Evolutionary conservation across 2,113 vertebrate species (phyloP), one percentile per base, ranked within the genome.

Genomic region (Gambusia affinis): DNA sequence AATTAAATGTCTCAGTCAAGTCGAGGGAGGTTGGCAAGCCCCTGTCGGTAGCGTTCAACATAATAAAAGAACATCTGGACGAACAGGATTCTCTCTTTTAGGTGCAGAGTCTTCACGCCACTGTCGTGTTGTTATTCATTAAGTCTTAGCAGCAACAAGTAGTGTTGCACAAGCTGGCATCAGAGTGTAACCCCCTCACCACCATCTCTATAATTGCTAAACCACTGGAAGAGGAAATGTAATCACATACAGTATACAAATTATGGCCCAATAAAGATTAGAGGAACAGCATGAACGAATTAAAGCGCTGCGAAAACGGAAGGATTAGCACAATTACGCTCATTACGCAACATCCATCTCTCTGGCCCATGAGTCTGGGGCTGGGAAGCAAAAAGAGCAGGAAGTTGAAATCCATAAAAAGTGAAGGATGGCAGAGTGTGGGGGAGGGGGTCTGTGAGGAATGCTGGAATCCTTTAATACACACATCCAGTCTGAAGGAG

Each of bases 381-480:
- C 80, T 64, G 68, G 78, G 85, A 84, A 87, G 76, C 86, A 64
- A 42, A 42, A 60, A 78, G 77, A 89, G 84, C 90, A 87, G 87
- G 87, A 89, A 82, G 82, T 77, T 35, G 39, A 76, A 80, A 80
- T 89, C 79, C 78, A 91, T 88, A 89, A 93, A 89, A 42, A 15
- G 39, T 42, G 12, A 42, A 85, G 65, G 68, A 77, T 30, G 76
- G 75, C 6, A 61, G 69, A 84, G 75, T 70, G 51, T 78, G 42
- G 4, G 30, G 71, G 51, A 2, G 72, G 68, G 82, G 80, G 87
- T 86, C 83, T 89, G 79, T 15, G 11, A 83, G 90, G 93, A 94
- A 94, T 93, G 90, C 82, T 81, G 86, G 90, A 92, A 89, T 93
- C 85, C 83, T 84, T 84, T 86, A 89, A 93, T 86, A 86, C 88